Conservation (phyloP, 2,113 vertebrate genomes). For the Bungarus multicinctus region DNA sequence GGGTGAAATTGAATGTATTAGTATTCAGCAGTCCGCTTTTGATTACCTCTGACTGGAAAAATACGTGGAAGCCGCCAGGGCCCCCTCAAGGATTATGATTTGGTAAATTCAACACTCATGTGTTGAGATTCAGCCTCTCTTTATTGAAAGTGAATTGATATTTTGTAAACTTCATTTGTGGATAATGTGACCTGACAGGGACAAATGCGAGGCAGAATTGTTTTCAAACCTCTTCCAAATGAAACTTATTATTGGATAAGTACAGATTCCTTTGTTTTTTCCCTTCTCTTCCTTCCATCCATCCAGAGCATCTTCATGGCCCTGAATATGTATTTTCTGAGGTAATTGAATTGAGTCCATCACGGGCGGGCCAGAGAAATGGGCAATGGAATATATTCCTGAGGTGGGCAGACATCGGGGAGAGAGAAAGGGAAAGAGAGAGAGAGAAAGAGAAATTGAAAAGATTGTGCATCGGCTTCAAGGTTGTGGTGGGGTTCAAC, state of each 20-base stretch:
- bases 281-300: conserved; percentile 61
- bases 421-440: conserved; percentile 75
- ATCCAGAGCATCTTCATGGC: conserved; percentile 77
- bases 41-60: conserved; percentile 94
- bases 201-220: conserved; percentile 97
- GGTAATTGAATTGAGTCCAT: conserved; percentile 98
- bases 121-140: conserved; percentile 77
- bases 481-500: conserved; percentile 66
- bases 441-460: conserved; percentile 74
- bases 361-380: conserved; percentile 88
- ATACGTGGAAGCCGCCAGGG: conserved; percentile 89
- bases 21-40: conserved; percentile 85
- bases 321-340: conserved; percentile 91
- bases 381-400: conserved; percentile 84
- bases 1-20: conserved; percentile 97
- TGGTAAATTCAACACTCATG: conserved; percentile 78
- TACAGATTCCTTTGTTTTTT: conserved; percentile 91
- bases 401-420: conserved; percentile 53
- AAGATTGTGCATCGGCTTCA: conserved; percentile 62
- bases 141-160: conserved; percentile 99
- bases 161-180: conserved; percentile 99
- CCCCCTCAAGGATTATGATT: conserved; percentile 86
- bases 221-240: conserved; percentile 98
- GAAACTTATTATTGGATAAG: conserved; percentile 99
- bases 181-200: conserved; percentile 99